Evolutionary conservation across 2,888 invertebrate species (phyloP).

Genomic region (Macrostomum cliftonense): DNA sequence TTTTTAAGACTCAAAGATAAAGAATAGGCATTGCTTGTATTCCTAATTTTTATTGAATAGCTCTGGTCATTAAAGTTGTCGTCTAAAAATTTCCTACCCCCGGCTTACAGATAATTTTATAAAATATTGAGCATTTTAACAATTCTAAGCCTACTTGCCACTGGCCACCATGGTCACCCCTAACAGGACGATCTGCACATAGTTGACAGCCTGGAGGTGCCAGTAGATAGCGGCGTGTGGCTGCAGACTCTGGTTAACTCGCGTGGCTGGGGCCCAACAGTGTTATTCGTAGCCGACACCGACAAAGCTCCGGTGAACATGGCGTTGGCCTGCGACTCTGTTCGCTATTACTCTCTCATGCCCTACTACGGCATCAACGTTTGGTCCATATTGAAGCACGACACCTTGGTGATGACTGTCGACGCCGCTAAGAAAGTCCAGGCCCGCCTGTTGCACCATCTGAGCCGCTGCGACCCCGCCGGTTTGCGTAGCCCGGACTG

Average conservation of each 20-base stretch:
- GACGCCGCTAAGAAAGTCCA: constrained; percentile 67
- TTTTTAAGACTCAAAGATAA: too few species aligned
- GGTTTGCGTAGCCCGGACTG: not conserved
- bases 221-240: constrained; percentile 52
- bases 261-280: constrained; percentile 86
- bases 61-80: too few species aligned
- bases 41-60: too few species aligned
- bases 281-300: constrained; percentile 67
- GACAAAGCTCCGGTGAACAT: constrained; percentile 75
- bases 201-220: constrained; percentile 65
- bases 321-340: constrained; percentile 53
- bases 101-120: too few species aligned
- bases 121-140: too few species aligned
- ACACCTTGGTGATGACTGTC: constrained; percentile 67
- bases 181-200: constrained; percentile 85
- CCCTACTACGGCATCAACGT: constrained; percentile 78
- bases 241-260: constrained; percentile 58
- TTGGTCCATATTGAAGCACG: constrained; percentile 85
- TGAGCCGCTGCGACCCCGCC: not conserved
- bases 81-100: too few species aligned
- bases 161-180: too few species aligned
- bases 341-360: constrained; percentile 76
- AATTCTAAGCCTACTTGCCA: too few species aligned
- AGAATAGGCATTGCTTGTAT: too few species aligned
- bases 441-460: constrained; percentile 37